A percentile compares a stretch with the other conserved stretches of the same genome.
Conservation (phyloP, 2,797 vertebrate species). For the Oreonectes daqikongensis region DNA sequence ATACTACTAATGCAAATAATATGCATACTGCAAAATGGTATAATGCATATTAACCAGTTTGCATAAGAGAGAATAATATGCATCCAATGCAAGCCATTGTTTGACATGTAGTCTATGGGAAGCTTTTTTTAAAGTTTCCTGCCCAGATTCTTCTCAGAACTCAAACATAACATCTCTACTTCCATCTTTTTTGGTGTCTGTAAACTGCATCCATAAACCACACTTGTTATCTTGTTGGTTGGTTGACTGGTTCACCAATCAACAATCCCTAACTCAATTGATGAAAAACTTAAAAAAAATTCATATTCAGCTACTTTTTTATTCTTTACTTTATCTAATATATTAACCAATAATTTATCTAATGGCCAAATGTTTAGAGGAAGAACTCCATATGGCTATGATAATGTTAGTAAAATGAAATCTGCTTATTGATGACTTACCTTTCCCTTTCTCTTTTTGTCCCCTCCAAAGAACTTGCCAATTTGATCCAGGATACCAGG, state of each 20-base stretch:
- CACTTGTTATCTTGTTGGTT: not conserved
- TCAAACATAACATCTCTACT: not conserved
- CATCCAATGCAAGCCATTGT: not conserved
- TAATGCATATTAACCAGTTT: not conserved
- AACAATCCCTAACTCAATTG: too few relatives aligned
- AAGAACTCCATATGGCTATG: slow-evolving; percentile 8
- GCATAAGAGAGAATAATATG: not conserved
- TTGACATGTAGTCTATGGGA: not conserved
- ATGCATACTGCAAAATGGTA: not conserved
- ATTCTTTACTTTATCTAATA: too few relatives aligned
- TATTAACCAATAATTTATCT: not conserved
- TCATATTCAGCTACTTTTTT: too few relatives aligned
- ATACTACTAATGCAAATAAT: not conserved
- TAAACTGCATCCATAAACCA: not conserved
- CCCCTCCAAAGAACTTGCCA: slow-evolving; percentile 92
- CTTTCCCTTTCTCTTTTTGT: slow-evolving; percentile 95
- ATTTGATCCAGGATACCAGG: slow-evolving; percentile 93
- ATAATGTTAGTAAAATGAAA: not conserved
- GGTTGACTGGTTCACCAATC: not conserved
- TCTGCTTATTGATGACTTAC: slow-evolving; percentile 76
- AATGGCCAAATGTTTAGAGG: not conserved
- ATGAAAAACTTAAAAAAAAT: too few relatives aligned
- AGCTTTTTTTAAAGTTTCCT: not conserved
- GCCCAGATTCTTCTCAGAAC: not conserved
- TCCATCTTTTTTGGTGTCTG: not conserved